Base-by-base conservation (phyloP, 2,113 vertebrate genomes). In the Axis porcinus region DNA sequence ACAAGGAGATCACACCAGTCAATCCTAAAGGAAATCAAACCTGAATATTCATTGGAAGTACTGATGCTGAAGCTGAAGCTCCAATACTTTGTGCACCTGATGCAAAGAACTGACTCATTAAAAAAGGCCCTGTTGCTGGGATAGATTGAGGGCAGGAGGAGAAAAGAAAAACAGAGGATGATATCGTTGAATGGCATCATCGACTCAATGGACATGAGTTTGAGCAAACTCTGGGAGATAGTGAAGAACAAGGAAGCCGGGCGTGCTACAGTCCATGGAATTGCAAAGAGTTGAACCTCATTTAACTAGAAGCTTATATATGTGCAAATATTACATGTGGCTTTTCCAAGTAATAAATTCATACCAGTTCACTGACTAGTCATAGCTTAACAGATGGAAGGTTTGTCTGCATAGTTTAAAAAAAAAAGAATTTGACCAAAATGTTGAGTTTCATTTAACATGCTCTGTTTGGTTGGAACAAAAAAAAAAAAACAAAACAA, bases 391-490 rank as follows among this genome's bases (percentile, higher is more conserved):
- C 36, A 90, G 30, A 21, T 23, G 28, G 17, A 93, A 81, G 81
- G 60, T 78, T 89, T 89, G 16, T 91, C 45, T 54, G 2, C 47
- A 52, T 16, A 62, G 6, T 79, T 89, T 89, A 87, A 81, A 12
- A 3, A 94, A 27, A 82, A 60, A 60, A 62, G 36, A 67, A 21
- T 43, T 6, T 64, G 36, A 43, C 14, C 62, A 87, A 87, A 87
- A 57, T 86, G 21, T 86, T 91, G 28, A 94, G 36, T n/a, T 97
- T 92, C 60, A 91, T 28, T 86, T 92, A 93, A 55, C 21, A 67
- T 45, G 47, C 4, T 70, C n/a, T 86, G 5, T 17, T 90, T 4
- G 11, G 9, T 62, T 95, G 52, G n/a, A 36, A 23, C 76, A 87
- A 95, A 74, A 86, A 0, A 85, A 17, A 15, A 33, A 33, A n/a